Base-by-base conservation (phyloP, 2,888 invertebrate genomes). In the Cantharis nigra region DNA sequence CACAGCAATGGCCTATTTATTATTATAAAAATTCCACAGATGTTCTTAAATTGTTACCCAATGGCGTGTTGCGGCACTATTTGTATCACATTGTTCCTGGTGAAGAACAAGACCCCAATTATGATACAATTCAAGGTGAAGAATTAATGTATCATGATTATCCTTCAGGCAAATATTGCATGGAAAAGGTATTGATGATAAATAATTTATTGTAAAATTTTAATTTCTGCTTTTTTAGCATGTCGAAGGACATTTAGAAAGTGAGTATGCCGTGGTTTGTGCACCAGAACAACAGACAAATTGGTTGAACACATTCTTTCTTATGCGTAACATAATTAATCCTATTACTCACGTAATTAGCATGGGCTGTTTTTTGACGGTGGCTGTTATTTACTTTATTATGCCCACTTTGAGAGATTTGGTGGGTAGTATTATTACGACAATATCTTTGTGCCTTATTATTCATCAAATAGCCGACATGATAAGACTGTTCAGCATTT, bases 341-440 rank as follows among this genome's bases (percentile, higher is more conserved):
- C 95, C 96, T 10, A 89, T 94, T 69, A 94, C 94, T 80, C 95
- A 95, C 87, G 92, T 92, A 0, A 91, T 95, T 71, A 91, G 94
- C 13, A 93, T 96, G 83, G 89, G 92, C 69, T 91, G 94, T 80
- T 92, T 94, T 82, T 87, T 96, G 72, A 86, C 93, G 13, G 92
- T 95, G 62, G 94, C 96, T 5, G 91, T 96, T 69, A 92, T 96
- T 79, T 96, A 96, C 85, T 96, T 96, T 88, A 92, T 96, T 63
- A 89, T 96, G 85, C 96, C 96, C 13, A 95, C 96, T 71, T 88
- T 96, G 75, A 89, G 95, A 85, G 96, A 96, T 89, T 90, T 96
- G 71, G 93, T 95, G 49, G 96, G 96, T 3, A 96, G 96, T 86
- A 96, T 96, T 80, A 92, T 96, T 77, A 95, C 96, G 1, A 96